Evolutionary conservation across 2,113 vertebrate species (phyloP), one percentile per base, ranked within the genome.

Genomic region (Trichomycterus rosablanca): DNA sequence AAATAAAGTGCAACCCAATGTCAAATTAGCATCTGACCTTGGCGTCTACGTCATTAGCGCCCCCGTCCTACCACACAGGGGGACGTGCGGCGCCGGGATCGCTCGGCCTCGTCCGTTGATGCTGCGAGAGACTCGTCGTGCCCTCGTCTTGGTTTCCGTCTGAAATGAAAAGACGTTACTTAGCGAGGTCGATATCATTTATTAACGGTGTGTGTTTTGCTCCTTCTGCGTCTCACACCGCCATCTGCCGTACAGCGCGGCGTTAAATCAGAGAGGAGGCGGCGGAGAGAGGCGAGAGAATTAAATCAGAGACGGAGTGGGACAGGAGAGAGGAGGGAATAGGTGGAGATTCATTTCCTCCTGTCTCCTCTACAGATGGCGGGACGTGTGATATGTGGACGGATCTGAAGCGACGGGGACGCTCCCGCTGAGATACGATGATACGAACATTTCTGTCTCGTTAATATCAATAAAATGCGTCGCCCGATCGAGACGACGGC

Each of bases 171-270:
- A 54, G 39, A 66, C 63, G 65, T 73, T 77, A 75, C 77, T 77
- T 73, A 76, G 66, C 19, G 55, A 68, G 59, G 72, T 46, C 64
- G 52, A 55, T 69, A 79, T 77, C 67, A 75, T 77, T 79, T 74
- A 79, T 79, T 79, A 73, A 77, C 75, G 18, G 30, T 79, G 72
- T 75, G 67, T 73, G 68, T 77, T 72, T 77, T 69, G 52, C 59
- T 73, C 74, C 66, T 72, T 79, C 74, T 73, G 67, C 56, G 68
- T 57, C 54, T 71, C 51, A 68, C 70, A 67, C 43, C 63, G 65
- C 77, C 77, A 79, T 79, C 74, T 79, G 77, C 74, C 63, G 61
- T 76, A 67, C 63, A 61, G 66, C 24, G 24, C 50, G 32, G 57
- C 59, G 66, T 74, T 72, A 70, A 72, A 70, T 69, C 74, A 64